phyloP scores from a whole-genome alignment of 1,140 invertebrate species.

The Penaeus chinensis region DNA sequence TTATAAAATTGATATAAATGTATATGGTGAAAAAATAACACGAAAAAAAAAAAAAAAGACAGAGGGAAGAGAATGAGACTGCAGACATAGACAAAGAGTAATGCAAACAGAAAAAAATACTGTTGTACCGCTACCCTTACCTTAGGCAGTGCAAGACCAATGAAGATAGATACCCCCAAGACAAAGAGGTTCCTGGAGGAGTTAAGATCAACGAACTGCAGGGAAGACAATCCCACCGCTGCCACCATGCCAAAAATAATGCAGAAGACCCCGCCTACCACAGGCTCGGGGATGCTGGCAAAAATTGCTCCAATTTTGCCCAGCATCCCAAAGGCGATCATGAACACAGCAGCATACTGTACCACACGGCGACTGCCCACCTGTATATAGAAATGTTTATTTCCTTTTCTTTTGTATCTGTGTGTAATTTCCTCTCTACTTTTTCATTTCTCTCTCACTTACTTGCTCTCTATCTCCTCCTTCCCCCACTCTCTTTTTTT shows the following conservation, averaged over 20 bases:
- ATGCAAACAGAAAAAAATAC: no score
- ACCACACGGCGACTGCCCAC: conserved; percentile 87
- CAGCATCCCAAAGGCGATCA: conserved; percentile 83
- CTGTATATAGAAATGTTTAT: conserved; percentile 67
- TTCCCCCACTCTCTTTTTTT: no score
- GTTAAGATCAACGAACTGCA: conserved; percentile 24
- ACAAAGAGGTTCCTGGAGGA: conserved; percentile 39
- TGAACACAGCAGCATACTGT: conserved; percentile 81
- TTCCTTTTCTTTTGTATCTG: no score
- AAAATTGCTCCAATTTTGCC: conserved; percentile 88
- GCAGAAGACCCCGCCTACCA: conserved; percentile 87
- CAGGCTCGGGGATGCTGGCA: conserved; percentile 88
- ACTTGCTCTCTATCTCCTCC: no score
- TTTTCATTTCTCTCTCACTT: no score
- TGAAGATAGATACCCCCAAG: conserved; percentile 39
- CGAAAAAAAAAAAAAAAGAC: no score
- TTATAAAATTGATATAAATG: no score
- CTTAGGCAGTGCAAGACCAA: conserved; percentile 27
- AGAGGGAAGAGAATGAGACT: no score
- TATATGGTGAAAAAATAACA: no score
- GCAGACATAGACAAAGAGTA: no score
- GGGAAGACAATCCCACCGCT: conserved; percentile 71
- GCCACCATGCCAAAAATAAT: conserved; percentile 89
- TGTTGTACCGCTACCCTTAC: neutral
- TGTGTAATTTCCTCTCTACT: no score